These are phyloP conservation scores for Aethina tumida DNA, from an alignment of 1,140 invertebrate genomes.

Conservation along the genomic window DNA sequence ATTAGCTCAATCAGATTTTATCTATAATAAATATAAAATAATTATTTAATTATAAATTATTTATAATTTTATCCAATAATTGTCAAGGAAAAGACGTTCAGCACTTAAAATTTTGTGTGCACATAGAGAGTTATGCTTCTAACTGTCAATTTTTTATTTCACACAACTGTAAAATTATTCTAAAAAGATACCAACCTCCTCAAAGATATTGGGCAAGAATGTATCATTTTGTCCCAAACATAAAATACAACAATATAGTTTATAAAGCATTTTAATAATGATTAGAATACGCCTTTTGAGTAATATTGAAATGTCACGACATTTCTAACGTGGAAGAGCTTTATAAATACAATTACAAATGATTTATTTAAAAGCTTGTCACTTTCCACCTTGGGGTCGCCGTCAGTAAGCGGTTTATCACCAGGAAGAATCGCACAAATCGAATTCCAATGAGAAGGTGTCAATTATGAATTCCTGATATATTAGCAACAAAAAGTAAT, in stretches of 20 bases:
- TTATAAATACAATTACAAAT: slow-evolving; percentile 5
- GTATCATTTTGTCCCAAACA: too few species aligned
- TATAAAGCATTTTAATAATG: not conserved
- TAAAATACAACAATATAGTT: not conserved
- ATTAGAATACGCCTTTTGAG: not conserved
- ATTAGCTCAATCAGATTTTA: too few species aligned
- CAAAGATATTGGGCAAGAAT: too few species aligned
- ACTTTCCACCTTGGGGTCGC: slow-evolving; percentile 1
- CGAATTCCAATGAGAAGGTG: slow-evolving; percentile 2
- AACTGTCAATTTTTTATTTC: too few species aligned
- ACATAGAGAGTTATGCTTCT: too few species aligned
- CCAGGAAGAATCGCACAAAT: slow-evolving; percentile 1
- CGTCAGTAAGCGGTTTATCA: slow-evolving; percentile 1
- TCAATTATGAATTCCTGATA: slow-evolving; percentile 3
- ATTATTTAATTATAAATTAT: too few species aligned
- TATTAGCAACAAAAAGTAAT: slow-evolving; percentile 4
- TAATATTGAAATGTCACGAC: slow-evolving; percentile 4
- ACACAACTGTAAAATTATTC: too few species aligned
- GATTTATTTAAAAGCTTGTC: slow-evolving; percentile 4
- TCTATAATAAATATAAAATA: too few species aligned
- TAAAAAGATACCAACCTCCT: too few species aligned
- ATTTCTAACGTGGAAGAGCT: slow-evolving; percentile 1
- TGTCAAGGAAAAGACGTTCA: too few species aligned
- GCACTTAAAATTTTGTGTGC: too few species aligned
- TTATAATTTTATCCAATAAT: too few species aligned